Evolutionary conservation across 37 sponge, comb jelly and placozoan genomes (phyloP), one percentile per base, ranked within the genome.

Genomic region (Hexactinellida sp.): DNA sequence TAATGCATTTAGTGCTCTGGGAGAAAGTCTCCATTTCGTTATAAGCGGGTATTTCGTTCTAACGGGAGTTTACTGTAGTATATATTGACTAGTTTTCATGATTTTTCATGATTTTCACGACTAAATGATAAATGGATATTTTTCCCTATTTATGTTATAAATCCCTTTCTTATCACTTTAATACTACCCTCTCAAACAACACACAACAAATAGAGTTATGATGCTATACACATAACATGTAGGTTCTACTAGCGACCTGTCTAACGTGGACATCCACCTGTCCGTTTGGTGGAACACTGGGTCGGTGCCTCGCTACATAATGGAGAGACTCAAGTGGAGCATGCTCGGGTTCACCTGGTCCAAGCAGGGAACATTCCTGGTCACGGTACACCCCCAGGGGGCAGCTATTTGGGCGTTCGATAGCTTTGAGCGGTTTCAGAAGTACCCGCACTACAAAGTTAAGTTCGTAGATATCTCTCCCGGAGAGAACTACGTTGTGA

Each of bases 391-490:
- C 87, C 88, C 55, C 7, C 91, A 91, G 83, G 99, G 99, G 24
- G 91, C 94, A 32, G 94, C 94, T 25, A 84, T 98, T 36, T 98
- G 99, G 99, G 99, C 96, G 0, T 90, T 89, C 0, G 86, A 85
- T 0, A 85, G 90, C 37, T 98, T 95, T 87, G 84, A 86, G 37
- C 63, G 94, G 35, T 82, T 89, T 0, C 87, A 71, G n/a, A 85
- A 91, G 47, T 92, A 94, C 85, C 55, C 47, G 13, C 99, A 98
- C 63, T 85, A 85, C 0, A 84, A 88, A 1, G 94, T 91, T 0
- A 84, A 91, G 76, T 38, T 91, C 37, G 88, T 94, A 10, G 96
- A 98, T 84, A 95, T 98, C 86, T 98, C 99, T 37, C 99, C 99
- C 10, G 92, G 93, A 88, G 99, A 98, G 89, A 91, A 92, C 93